Base-by-base conservation (phyloP, 2,888 invertebrate genomes). In the Dryomyza anilis region DNA sequence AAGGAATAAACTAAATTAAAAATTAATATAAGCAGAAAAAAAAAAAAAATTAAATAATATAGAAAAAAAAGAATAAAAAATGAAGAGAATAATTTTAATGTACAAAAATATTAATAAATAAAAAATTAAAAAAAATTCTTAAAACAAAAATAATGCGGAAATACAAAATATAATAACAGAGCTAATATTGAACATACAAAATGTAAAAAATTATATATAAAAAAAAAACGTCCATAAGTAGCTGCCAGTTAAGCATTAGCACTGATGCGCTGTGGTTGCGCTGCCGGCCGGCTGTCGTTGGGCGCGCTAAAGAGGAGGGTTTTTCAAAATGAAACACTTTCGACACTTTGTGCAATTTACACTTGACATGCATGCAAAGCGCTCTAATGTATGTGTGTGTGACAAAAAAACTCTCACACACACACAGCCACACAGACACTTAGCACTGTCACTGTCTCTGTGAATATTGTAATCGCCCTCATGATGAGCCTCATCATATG, bases 401-500 rank as follows among this genome's bases (percentile, higher is more conserved):
- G 19, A 29, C n/a, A n/a, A n/a, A n/a, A n/a, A 3, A 2, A 39
- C 25, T 21, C 3, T 23, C 2, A 21, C 46, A 19, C 19, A 10
- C 19, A 7, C 25, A 6, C 10, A 23, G 48, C 7, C 10, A 19
- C 23, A 21, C 48, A 23, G 48, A 7, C 23, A 8, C 25, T 50
- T 1, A 23, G 48, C 14, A 2, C n/a, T 8, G 14, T 50, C 23
- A 2, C 6, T 23, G 48, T 50, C 12, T 8, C 8, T 50, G 21
- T 25, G 25, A 21, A 19, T 50, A 23, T 23, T 50, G 48, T 50
- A 50, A 50, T 50, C 48, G 25, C 48, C 48, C 48, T 50, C 48
- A 50, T 50, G 71, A 65, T 68, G 72, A 73, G 72, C 68, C 74
- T 73, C 71, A 72, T 73, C 73, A 74, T 67, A 64, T 64, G 70